These are phyloP conservation scores for Galleria mellonella DNA, from an alignment of 1,140 invertebrate genomes.

Conservation along the genomic window DNA sequence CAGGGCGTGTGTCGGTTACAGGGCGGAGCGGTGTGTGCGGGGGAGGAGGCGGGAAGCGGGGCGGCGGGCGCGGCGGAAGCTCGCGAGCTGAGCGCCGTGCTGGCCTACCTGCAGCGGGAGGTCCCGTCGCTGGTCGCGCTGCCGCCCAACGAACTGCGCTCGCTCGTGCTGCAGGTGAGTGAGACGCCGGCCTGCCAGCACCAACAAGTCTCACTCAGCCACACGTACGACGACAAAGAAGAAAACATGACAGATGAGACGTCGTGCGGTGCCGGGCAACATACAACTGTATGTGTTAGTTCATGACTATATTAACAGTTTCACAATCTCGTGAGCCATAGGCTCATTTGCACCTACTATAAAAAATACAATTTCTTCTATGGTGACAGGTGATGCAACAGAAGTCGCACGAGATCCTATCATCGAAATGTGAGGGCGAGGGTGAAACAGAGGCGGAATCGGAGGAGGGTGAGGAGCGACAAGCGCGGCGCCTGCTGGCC, in stretches of 20 bases:
- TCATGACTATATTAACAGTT: too few relatives aligned
- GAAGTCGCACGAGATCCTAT: conserved; percentile 68
- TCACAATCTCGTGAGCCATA: too few relatives aligned
- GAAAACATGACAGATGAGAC: too few relatives aligned
- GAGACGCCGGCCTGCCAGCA: not conserved
- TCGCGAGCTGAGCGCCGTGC: conserved; percentile 64
- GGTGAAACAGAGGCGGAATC: conserved; percentile 17
- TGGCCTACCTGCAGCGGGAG: conserved; percentile 67
- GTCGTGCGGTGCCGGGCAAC: too few relatives aligned
- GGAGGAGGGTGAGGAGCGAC: conserved; percentile 36
- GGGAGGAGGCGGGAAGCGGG: conserved; percentile 15
- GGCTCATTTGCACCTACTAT: too few relatives aligned
- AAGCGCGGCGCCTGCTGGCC: conserved; percentile 49
- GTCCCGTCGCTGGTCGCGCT: conserved; percentile 67
- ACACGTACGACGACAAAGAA: too few relatives aligned
- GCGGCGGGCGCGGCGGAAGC: conserved; percentile 44
- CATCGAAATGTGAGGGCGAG: conserved; percentile 43
- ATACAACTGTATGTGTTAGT: too few relatives aligned
- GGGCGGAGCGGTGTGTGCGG: conserved; percentile 6
- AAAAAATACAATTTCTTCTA: too few relatives aligned
- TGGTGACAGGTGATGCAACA: conserved; percentile 68
- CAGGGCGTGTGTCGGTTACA: not conserved
- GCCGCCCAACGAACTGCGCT: conserved; percentile 64
- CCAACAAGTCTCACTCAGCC: not conserved
- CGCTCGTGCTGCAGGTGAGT: conserved; percentile 62